These are phyloP conservation scores for Hypomecis punctinalis DNA, from an alignment of 2,888 invertebrate species.

Conservation along the genomic window DNA sequence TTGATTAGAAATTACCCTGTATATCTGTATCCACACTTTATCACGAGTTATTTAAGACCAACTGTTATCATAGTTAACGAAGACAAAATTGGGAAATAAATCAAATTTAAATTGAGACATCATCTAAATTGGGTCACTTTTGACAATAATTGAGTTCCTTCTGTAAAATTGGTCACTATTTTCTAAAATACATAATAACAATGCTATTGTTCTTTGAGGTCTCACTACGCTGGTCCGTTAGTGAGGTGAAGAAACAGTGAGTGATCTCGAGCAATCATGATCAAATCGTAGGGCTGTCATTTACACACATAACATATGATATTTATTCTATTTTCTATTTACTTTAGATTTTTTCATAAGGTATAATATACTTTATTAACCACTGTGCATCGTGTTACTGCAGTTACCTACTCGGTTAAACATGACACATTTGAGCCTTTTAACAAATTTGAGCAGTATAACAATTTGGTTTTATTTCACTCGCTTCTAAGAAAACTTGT, in stretches of 20 bases:
- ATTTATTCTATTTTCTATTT: not conserved
- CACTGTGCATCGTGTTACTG: too few relatives aligned
- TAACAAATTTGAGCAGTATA: too few relatives aligned
- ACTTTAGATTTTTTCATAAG: too few relatives aligned
- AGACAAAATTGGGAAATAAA: not conserved
- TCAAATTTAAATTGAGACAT: not conserved
- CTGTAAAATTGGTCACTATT: constrained; percentile 10
- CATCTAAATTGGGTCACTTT: constrained; percentile 1
- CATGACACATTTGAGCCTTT: too few relatives aligned
- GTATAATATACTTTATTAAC: too few relatives aligned
- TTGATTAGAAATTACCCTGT: too few relatives aligned
- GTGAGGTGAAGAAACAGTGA: constrained; percentile 63
- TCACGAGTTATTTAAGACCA: too few relatives aligned
- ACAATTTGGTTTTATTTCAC: too few relatives aligned
- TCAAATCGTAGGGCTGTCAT: constrained; percentile 34
- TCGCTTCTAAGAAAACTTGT: too few relatives aligned
- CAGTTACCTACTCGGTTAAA: too few relatives aligned
- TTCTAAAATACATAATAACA: constrained; percentile 11
- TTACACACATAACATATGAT: not conserved
- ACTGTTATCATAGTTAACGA: too few relatives aligned
- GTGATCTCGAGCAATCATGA: constrained; percentile 63
- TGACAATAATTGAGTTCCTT: not conserved
- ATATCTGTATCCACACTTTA: not conserved
- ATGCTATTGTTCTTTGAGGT: constrained; percentile 40
- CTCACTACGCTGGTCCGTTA: constrained; percentile 48